phyloP scores from a whole-genome alignment of 2,797 vertebrate species.

The Xenops minutus region DNA sequence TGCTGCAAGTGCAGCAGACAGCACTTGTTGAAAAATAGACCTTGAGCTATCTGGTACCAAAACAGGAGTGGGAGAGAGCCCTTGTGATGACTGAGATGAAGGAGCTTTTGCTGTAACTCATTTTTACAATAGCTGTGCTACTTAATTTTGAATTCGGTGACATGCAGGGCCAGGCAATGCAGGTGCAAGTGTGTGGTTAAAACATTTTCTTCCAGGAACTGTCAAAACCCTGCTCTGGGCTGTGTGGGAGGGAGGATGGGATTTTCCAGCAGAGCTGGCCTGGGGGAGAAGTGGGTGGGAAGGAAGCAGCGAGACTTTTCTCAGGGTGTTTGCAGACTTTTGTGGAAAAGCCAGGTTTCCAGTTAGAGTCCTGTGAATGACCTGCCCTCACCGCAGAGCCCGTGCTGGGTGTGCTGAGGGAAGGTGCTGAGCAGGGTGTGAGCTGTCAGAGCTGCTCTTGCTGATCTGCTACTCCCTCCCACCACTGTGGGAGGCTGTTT shows the following conservation, averaged over 20 bases:
- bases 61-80: constrained; percentile 40
- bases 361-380: not conserved
- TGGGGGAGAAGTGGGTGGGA: constrained; percentile 35
- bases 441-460: not conserved
- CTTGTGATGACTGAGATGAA: constrained; percentile 47
- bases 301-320: not conserved
- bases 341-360: not conserved
- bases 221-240: not conserved
- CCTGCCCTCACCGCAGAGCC: not conserved
- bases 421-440: not conserved
- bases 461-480: not conserved
- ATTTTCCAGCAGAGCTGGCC: constrained; percentile 18
- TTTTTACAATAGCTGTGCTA: constrained; percentile 40
- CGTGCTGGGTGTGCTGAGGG: not conserved
- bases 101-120: constrained; percentile 30
- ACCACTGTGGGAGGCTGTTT: rapidly evolving
- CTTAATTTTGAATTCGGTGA: constrained; percentile 25
- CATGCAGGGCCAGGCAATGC: not conserved
- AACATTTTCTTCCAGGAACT: constrained; percentile 16
- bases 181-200: constrained; percentile 18
- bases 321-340: not conserved
- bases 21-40: constrained; percentile 68
- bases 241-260: constrained; percentile 23
- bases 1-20: constrained; percentile 57
- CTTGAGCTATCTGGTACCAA: constrained; percentile 58